Conservation (phyloP, 2,113 vertebrate genomes). For the Tyrannus savana region DNA sequence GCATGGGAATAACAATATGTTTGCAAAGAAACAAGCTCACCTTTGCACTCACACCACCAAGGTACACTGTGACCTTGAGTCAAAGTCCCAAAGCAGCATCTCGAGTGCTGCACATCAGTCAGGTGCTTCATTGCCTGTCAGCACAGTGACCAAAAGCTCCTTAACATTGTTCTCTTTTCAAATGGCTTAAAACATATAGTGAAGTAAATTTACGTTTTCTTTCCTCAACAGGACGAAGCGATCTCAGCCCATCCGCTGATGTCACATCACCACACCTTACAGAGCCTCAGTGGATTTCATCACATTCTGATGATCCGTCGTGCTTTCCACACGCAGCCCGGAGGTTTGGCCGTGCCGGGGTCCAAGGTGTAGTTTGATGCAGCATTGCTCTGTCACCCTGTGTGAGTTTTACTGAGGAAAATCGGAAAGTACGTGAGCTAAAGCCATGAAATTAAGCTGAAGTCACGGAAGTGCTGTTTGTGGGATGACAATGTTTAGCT, state of each 20-base stretch:
- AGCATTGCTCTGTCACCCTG: not conserved
- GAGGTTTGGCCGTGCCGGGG: not conserved
- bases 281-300: not conserved
- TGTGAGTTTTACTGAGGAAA: not conserved
- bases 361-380: not conserved
- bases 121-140: not conserved
- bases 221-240: not conserved
- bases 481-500: not conserved
- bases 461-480: not conserved
- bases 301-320: not conserved
- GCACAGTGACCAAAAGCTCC: not conserved
- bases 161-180: not conserved
- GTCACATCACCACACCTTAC: not conserved
- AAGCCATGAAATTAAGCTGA: not conserved
- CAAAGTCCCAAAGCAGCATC: not conserved
- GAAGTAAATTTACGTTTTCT: not conserved
- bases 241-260: not conserved
- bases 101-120: accelerated
- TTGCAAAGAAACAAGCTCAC: not conserved
- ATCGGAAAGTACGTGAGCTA: not conserved
- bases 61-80: not conserved
- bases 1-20: accelerated
- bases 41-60: accelerated
- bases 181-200: not conserved
- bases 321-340: not conserved